These are phyloP conservation scores for Fabriciana adippe DNA, from an alignment of 2,888 invertebrate genomes.

Conservation along the genomic window DNA sequence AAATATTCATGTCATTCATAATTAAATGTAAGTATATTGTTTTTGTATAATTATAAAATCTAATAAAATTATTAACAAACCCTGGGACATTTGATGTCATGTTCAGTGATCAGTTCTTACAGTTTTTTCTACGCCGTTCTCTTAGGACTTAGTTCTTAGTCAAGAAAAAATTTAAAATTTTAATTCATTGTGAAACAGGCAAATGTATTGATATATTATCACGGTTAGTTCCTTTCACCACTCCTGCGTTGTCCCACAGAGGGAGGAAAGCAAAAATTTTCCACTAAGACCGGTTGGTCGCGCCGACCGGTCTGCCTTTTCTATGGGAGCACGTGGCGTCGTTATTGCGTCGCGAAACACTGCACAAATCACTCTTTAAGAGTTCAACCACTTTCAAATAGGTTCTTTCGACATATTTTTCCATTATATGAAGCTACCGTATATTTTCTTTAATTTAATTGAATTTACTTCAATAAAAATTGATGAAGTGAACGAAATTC, in stretches of 20 bases:
- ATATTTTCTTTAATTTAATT: too few relatives aligned
- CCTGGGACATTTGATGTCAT: too few relatives aligned
- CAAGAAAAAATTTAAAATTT: too few relatives aligned
- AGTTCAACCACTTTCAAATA: constrained; percentile 17
- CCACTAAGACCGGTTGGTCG: constrained; percentile 58
- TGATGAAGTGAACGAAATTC: too few relatives aligned
- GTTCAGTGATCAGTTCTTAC: too few relatives aligned
- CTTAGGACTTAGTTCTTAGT: too few relatives aligned
- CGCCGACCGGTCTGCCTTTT: constrained; percentile 62
- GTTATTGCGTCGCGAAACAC: constrained; percentile 12
- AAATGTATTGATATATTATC: not conserved
- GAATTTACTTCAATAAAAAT: too few relatives aligned
- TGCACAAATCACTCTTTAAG: constrained; percentile 1
- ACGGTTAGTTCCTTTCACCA: constrained; percentile 31
- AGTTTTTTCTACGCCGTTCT: too few relatives aligned
- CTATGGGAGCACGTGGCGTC: constrained; percentile 23
- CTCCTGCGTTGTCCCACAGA: constrained; percentile 31
- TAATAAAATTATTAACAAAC: too few relatives aligned
- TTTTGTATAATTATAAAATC: too few relatives aligned
- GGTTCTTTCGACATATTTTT: constrained; percentile 10
- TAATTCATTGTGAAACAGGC: not conserved
- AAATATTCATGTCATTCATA: too few relatives aligned
- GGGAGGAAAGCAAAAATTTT: constrained; percentile 68
- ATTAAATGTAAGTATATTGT: too few relatives aligned
- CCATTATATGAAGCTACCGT: not conserved